These are phyloP conservation scores for Lamprotornis superbus DNA, from an alignment of 2,113 vertebrate genomes.

Conservation along the genomic window DNA sequence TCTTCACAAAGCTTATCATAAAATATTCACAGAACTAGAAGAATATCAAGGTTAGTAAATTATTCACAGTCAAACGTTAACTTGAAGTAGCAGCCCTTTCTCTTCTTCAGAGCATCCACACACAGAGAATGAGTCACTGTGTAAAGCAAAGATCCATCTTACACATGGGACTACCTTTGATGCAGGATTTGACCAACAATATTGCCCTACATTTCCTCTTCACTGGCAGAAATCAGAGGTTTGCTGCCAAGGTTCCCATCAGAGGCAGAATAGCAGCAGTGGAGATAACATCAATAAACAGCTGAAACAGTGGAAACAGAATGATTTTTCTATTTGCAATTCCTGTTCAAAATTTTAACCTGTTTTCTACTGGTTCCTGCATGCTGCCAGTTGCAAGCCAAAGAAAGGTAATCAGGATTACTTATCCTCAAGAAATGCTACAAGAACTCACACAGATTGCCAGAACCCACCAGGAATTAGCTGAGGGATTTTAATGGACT, in stretches of 20 bases:
- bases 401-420: background rate
- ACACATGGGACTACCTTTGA: background rate
- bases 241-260: background rate
- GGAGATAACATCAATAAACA: background rate
- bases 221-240: background rate
- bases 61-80: conserved; percentile 29
- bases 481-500: conserved; percentile 40
- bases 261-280: background rate
- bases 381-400: background rate
- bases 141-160: background rate
- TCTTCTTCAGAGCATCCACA: background rate
- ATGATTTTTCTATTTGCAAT: background rate
- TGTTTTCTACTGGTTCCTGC: background rate
- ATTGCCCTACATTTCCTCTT: background rate
- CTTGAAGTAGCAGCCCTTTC: background rate
- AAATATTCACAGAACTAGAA: conserved; percentile 53
- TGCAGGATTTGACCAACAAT: background rate
- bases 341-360: background rate
- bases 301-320: background rate
- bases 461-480: conserved; percentile 38
- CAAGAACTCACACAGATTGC: background rate
- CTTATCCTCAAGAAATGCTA: background rate
- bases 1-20: conserved; percentile 24
- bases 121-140: background rate
- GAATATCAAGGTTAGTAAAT: conserved; percentile 16